phyloP scores from a whole-genome alignment of 2,888 invertebrate species.

The Zaprionus lineosus region DNA sequence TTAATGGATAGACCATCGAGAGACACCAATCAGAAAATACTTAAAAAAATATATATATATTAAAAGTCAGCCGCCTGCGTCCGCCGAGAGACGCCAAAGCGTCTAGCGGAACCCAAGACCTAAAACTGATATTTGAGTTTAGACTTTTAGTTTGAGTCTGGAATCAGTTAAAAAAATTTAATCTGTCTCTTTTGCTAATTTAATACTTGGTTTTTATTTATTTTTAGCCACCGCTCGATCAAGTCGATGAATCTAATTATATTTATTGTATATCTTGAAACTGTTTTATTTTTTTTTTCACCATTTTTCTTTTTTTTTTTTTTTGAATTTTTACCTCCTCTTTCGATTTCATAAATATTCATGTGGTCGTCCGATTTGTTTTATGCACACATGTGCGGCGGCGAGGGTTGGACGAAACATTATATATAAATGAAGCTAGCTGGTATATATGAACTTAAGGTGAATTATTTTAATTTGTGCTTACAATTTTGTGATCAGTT shows the following conservation, averaged over 20 bases:
- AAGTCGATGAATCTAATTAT: conserved; percentile 39
- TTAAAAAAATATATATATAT: not conserved
- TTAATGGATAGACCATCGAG: conserved; percentile 27
- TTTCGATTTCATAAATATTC: conserved; percentile 62
- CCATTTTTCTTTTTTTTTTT: conserved; percentile 17
- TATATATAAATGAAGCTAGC: not conserved
- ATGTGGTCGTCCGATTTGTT: conserved; percentile 46
- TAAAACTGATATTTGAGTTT: too few relatives aligned
- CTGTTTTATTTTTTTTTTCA: too few relatives aligned
- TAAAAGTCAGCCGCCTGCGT: too few relatives aligned
- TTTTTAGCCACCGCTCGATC: conserved; percentile 38
- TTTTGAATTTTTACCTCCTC: too few relatives aligned
- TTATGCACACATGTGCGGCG: conserved; percentile 50
- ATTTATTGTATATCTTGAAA: conserved; percentile 39
- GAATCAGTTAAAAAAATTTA: too few relatives aligned
- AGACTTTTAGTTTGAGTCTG: conserved; percentile 7
- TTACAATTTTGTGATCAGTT: too few relatives aligned
- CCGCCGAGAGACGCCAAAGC: conserved; percentile 49
- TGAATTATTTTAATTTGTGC: not conserved
- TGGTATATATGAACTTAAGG: not conserved
- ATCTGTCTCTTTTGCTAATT: conserved; percentile 2
- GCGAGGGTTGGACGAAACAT: conserved; percentile 25
- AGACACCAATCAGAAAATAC: not conserved
- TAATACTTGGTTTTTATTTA: conserved; percentile 14
- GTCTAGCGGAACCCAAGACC: conserved; percentile 34